Evolutionary conservation across 2,797 vertebrate species (phyloP), one percentile per base, ranked within the genome.

Genomic region (Podarcis lilfordi): DNA sequence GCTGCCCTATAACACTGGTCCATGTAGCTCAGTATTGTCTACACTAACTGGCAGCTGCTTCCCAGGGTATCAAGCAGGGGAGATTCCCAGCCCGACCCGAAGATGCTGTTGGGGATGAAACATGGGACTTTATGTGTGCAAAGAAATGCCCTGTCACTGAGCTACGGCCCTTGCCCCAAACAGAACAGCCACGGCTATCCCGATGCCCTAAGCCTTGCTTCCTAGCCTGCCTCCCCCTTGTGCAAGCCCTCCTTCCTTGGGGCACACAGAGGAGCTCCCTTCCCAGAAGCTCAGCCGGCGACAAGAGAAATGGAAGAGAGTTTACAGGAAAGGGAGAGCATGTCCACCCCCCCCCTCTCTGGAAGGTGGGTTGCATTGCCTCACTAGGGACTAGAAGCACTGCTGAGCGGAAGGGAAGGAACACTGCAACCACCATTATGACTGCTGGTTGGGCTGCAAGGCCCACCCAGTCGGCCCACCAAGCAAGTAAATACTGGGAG

Each of bases 241-340:
- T 64, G 13, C 6, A 76, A 83, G 43, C 19, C 11, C 17, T 32
- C 17, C 32, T 69, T 64, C 79, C 25, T 72, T 29, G 17, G 9
- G 25, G 1, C 15, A 29, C 3, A 4, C n/a, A n/a, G n/a, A 32
- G 17, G 74, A 40, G 61, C 25, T 40, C 8, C 4, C 11, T 55
- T 50, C 37, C 35, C 71, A 79, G 69, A 84, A 72, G 77, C 85
- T 82, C 82, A 45, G 9, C 72, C 71, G 64, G 61, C 87, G 25
- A n/a, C 10, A 82, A 8, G n/a, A 23, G 37, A 13, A 37, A 55
- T 89, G 92, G 0, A 0, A 0, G 45, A 74, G 69, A 40, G 88
- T 76, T 80, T 64, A 8, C 15, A 2, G 76, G 45, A 27, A n/a
- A 43, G 66, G 6, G 45, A 17, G 75, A 8, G 13, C 23, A 6